A percentile compares a stretch with the other conserved stretches of the same genome.
Evolutionary conservation across 2,113 vertebrate species (phyloP).

Genomic region (Microcebus tavaratra): DNA sequence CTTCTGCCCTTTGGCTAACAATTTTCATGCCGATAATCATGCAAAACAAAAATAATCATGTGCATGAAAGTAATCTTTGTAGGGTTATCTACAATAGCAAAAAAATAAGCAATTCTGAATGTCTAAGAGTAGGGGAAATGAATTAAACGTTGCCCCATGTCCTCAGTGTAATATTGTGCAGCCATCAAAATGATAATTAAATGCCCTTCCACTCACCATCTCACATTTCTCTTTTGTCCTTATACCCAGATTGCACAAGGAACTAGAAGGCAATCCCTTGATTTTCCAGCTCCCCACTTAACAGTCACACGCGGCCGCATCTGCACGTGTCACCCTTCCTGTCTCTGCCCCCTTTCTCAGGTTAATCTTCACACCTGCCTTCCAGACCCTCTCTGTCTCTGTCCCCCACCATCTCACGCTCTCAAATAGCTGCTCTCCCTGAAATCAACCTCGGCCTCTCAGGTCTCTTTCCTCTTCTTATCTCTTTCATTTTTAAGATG

Average conservation of each 20-base stretch:
- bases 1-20: slow-evolving; percentile 48
- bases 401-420: background rate
- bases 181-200: background rate
- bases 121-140: background rate
- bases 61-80: slow-evolving; percentile 20
- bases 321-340: background rate
- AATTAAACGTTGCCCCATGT: background rate
- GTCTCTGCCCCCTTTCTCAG: background rate
- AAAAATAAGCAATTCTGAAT: background rate
- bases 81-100: background rate
- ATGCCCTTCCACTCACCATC: background rate
- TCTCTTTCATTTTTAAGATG: background rate
- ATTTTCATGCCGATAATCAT: slow-evolving; percentile 51
- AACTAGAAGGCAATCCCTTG: background rate
- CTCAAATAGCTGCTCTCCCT: background rate
- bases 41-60: slow-evolving; percentile 38
- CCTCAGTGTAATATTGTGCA: background rate
- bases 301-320: background rate
- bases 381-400: background rate
- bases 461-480: background rate
- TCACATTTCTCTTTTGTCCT: background rate
- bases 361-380: background rate
- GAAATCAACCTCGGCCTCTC: background rate
- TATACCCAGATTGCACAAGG: background rate
- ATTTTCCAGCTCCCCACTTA: background rate